Evolutionary conservation across 2,888 invertebrate species (phyloP).

Genomic region (Uloborus plumipes): DNA sequence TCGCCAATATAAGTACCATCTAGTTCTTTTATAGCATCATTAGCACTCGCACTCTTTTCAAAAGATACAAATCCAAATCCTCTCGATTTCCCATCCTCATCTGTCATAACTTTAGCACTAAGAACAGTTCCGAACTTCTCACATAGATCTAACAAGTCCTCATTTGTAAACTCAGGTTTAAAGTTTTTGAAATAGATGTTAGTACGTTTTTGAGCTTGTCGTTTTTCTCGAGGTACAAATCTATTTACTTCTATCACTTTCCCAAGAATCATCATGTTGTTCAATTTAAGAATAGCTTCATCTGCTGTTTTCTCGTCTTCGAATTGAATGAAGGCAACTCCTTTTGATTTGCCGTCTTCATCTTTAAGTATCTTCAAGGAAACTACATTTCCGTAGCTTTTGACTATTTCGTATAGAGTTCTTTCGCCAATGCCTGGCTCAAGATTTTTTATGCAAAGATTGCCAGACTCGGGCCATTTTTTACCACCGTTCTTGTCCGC

Average conservation of each 20-base stretch:
- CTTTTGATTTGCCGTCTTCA: slow-evolving; percentile 92
- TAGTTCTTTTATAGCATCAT: slow-evolving; percentile 89
- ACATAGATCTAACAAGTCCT: slow-evolving; percentile 89
- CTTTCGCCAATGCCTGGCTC: slow-evolving; percentile 99
- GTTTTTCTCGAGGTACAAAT: slow-evolving; percentile 92
- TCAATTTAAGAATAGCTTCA: slow-evolving; percentile 97
- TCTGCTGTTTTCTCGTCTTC: slow-evolving; percentile 98
- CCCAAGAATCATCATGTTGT: slow-evolving; percentile 94
- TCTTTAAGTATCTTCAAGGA: slow-evolving; percentile 89
- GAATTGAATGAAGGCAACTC: slow-evolving; percentile 98
- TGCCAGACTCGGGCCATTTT: slow-evolving; percentile 87
- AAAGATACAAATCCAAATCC: slow-evolving; percentile 99
- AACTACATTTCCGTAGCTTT: slow-evolving; percentile 97
- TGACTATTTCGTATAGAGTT: slow-evolving; percentile 98
- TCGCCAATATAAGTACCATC: slow-evolving; percentile 92
- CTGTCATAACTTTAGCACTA: slow-evolving; percentile 90
- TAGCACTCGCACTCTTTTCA: slow-evolving; percentile 95
- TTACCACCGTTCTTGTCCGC: slow-evolving; percentile 90
- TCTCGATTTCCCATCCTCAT: slow-evolving; percentile 89
- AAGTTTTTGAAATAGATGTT: slow-evolving; percentile 99
- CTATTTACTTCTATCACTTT: slow-evolving; percentile 92
- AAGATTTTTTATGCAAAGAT: slow-evolving; percentile 99
- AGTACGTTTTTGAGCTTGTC: slow-evolving; percentile 90
- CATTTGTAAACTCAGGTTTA: slow-evolving; percentile 92
- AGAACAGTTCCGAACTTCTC: slow-evolving; percentile 92